Base-by-base conservation (phyloP, 2,888 invertebrate species). In the Phaedon cochleariae region DNA sequence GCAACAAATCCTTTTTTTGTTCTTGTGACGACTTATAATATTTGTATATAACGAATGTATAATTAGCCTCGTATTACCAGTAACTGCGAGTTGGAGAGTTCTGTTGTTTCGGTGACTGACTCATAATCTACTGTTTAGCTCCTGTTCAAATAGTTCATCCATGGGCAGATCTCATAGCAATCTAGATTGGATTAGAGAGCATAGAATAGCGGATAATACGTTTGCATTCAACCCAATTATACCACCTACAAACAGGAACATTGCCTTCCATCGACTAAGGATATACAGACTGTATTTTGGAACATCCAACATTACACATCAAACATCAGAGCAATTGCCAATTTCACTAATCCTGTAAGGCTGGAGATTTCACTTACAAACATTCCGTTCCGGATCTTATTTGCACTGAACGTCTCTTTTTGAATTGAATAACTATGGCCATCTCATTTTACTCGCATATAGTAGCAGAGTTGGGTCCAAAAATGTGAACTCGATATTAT, bases 351-450 rank as follows among this genome's bases (percentile, higher is more conserved):
- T n/a, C 15, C 15, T 4, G 34, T 2, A 41, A 4, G 41, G 41
- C 15, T n/a, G 41, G 15, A 41, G 7, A 15, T 41, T 41, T 41
- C 41, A 18, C 21, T 20, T 6, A 21, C 12, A 18, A 34, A 34
- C 37, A 55, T 55, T 57, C 57, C 45, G 45, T 57, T 57, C 17
- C 26, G 46, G 48, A 12, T 12, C n/a, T 9, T 18, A 45, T 57
- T 57, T 45, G 57, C 26, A 46, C 45, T 22, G 17, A 57, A 10
- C 18, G 22, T 26, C n/a, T 12, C n/a, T 29, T 45, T 22, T 45
- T 45, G 57, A 37, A 57, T 57, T 15, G 17, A 45, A 57, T 18
- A 26, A 21, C 22, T 6, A 57, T 57, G 45, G 45, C 55, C 55
- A 57, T 57, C 12, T 45, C 22, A 22, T 57, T 20, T 17, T 22